These are phyloP conservation scores for Cepaea hortensis DNA, from an alignment of 2,888 invertebrate genomes.

Conservation along the genomic window DNA sequence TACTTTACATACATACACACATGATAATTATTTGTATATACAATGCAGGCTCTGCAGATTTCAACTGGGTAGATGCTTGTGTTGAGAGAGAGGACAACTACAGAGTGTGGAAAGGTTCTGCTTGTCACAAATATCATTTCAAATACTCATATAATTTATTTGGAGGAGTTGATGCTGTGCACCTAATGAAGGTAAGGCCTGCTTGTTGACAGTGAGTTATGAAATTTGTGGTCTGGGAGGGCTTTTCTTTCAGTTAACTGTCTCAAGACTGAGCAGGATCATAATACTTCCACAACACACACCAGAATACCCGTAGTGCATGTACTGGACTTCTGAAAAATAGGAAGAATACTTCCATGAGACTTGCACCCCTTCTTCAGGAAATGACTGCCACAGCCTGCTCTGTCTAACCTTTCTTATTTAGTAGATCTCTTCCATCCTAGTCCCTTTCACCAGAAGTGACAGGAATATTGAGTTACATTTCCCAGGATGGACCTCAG, in stretches of 20 bases:
- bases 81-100: constrained; percentile 81
- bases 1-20: constrained; percentile 61
- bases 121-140: constrained; percentile 75
- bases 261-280: neutral
- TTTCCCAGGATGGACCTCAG: no score
- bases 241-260: neutral
- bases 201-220: neutral
- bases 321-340: no score
- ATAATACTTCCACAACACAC: no score
- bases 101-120: constrained; percentile 79
- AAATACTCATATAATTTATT: constrained; percentile 63
- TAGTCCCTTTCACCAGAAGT: no score
- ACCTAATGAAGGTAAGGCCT: constrained; percentile 70
- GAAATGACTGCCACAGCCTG: no score
- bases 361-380: no score
- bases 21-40: neutral
- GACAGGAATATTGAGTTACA: no score
- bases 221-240: neutral
- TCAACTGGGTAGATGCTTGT: constrained; percentile 78
- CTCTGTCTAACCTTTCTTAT: no score
- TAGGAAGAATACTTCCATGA: no score
- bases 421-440: no score
- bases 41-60: constrained; percentile 55
- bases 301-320: no score
- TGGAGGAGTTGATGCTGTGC: constrained; percentile 73